Percentiles rank a stretch among this genome's conserved stretches.
Conservation (phyloP, 2,888 invertebrate species). For the Tipula helvola region DNA sequence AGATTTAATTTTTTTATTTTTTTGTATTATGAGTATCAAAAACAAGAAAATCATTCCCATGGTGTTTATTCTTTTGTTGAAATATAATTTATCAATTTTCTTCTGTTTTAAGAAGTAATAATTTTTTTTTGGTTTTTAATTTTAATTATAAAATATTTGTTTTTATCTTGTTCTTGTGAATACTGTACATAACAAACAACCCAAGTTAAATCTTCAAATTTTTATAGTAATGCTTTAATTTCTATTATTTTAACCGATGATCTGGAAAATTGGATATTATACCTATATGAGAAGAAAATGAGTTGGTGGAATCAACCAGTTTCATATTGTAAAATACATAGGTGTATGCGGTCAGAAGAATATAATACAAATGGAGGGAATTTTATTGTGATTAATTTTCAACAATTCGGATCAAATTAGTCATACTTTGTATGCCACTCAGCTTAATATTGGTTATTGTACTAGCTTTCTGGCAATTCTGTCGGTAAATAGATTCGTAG, state of each 20-base stretch:
- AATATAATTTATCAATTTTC: neutral
- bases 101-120: neutral
- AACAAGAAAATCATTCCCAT: neutral
- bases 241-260: neutral
- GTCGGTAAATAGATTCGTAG: no score
- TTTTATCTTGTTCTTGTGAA: neutral
- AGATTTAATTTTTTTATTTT: neutral
- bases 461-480: no score
- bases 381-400: no score
- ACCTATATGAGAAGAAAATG: neutral
- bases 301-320: neutral
- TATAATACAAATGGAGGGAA: no score
- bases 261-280: neutral
- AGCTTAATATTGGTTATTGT: no score
- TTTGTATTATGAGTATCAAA: neutral
- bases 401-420: no score
- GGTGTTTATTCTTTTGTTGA: neutral
- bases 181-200: neutral
- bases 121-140: neutral
- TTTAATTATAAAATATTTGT: neutral
- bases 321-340: neutral
- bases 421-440: no score
- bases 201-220: neutral
- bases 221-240: neutral
- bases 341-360: no score